Percentiles rank a stretch among this genome's conserved stretches.
Conservation (phyloP, 2,113 vertebrate species). For the Cyrtonyx montezumae region DNA sequence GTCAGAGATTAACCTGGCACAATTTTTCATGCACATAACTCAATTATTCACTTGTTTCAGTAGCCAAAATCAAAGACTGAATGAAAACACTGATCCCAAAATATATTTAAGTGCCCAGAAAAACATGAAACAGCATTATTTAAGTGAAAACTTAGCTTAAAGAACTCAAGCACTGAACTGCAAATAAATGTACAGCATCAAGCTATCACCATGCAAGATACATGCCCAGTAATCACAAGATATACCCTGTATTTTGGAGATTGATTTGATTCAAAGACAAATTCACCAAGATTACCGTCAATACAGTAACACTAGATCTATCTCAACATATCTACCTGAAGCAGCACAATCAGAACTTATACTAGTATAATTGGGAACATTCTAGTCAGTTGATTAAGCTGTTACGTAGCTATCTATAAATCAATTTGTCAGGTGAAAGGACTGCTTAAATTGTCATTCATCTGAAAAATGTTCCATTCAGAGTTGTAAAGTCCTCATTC, state of each 20-base stretch:
- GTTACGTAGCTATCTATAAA: not conserved
- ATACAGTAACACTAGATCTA: not conserved
- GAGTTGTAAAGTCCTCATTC: not conserved
- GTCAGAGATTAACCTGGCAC: not conserved
- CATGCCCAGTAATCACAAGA: not conserved
- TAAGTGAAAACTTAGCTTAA: not conserved
- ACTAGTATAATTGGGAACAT: not conserved
- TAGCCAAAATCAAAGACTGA: constrained; percentile 10
- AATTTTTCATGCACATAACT: not conserved
- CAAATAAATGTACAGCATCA: not conserved
- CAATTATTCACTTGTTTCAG: not conserved
- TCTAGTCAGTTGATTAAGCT: not conserved
- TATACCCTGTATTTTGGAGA: not conserved
- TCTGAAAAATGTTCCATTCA: not conserved
- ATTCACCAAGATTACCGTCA: not conserved
- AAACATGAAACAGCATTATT: not conserved
- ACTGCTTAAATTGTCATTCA: not conserved
- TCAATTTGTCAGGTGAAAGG: not conserved
- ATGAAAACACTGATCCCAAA: not conserved
- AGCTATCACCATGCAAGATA: not conserved
- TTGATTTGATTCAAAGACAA: not conserved
- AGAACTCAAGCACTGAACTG: not conserved
- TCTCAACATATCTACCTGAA: not conserved
- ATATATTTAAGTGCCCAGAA: constrained; percentile 1
- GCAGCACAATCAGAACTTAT: not conserved